Base-by-base conservation (phyloP, 2,113 vertebrate genomes). In the Micromys minutus region DNA sequence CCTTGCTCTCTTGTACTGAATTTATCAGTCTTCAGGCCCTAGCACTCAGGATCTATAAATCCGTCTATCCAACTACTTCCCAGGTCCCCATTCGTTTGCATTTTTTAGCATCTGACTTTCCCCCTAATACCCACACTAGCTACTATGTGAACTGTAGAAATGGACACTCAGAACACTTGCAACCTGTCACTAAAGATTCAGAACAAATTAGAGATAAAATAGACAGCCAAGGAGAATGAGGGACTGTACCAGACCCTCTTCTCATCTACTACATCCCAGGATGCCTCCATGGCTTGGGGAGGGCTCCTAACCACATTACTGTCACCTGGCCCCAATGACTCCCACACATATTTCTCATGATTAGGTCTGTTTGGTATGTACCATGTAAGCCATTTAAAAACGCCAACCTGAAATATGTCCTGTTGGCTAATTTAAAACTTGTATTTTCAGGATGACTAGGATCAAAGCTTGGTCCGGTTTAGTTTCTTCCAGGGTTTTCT, bases 91-190 rank as follows among this genome's bases (percentile, higher is more conserved):
- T 29, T 24, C 71, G 89, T 69, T 15, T 24, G 36, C 22, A 34
- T 83, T 90, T 93, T n/a, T 86, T 39, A 92, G 52, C n/a, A 61
- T 85, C 39, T 92, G 39, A 81, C 12, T 26, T 45, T 76, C 34
- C 79, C 22, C 63, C 15, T 92, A 31, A 88, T 36, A 83, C 16
- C 13, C 39, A 36, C 36, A 3, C 5, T 57, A 88, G 31, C 47
- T 84, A 42, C 19, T 45, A 4, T 47, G 7, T 11, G 7, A 52
- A 50, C 61, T 77, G 16, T 8, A 63, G 16, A 21, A 19, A 52
- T 61, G 21, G 26, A 5, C 13, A 15, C 36, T 77, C 52, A 79
- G 85, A 87, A 39, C 47, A 79, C 42, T 67, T n/a, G 47, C 36
- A 13, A 36, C 16, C 52, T 72, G 55, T 6, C 15, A 52, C 1